A percentile compares a stretch with the other conserved stretches of the same genome.
phyloP scores from a whole-genome alignment of 2,888 invertebrate genomes.

The Andrena hattorfiana region DNA sequence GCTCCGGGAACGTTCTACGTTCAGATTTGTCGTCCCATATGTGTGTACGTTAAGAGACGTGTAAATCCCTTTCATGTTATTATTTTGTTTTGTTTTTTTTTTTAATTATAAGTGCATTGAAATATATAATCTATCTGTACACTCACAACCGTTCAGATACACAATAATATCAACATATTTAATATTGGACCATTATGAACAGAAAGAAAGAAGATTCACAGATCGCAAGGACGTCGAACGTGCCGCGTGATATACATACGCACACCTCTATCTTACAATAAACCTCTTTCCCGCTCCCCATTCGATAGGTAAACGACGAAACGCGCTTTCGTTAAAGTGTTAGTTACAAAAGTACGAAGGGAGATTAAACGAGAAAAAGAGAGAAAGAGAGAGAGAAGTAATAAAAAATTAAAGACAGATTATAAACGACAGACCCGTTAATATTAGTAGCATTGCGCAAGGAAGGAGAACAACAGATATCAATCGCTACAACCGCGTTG shows the following conservation, averaged over 20 bases:
- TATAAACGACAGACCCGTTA: conserved; percentile 40
- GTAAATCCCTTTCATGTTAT: conserved; percentile 57
- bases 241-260: conserved; percentile 43
- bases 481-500: conserved; percentile 61
- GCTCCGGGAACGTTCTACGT: conserved; percentile 33
- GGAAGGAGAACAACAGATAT: conserved; percentile 66
- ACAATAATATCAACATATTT: conserved; percentile 83
- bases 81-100: background rate
- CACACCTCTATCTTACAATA: conserved; percentile 43
- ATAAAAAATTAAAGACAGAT: conserved; percentile 44
- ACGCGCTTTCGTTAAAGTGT: conserved; percentile 31
- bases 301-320: conserved; percentile 24
- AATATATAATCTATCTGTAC: conserved; percentile 82
- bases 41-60: conserved; percentile 72
- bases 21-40: conserved; percentile 57
- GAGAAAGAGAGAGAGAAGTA: no score
- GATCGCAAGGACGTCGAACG: conserved; percentile 35
- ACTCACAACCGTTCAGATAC: conserved; percentile 83
- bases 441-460: conserved; percentile 59
- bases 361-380: conserved; percentile 13
- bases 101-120: conserved; percentile 76
- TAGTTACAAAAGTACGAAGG: conserved; percentile 32
- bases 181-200: conserved; percentile 79
- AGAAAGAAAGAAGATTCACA: conserved; percentile 40
- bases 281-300: conserved; percentile 2